Conservation (phyloP, 2,888 invertebrate species). For the Chesias legatella region DNA sequence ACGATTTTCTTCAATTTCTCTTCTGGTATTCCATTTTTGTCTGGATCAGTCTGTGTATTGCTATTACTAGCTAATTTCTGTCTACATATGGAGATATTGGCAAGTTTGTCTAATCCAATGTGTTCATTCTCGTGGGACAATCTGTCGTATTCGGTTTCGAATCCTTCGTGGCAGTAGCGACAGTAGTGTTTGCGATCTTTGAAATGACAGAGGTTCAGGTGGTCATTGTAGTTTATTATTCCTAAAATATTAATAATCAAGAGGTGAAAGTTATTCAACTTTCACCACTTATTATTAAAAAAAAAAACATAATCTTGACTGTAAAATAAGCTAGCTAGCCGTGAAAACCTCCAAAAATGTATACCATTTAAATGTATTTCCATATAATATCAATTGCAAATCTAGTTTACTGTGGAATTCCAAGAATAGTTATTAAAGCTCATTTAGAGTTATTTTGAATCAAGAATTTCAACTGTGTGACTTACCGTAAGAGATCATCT, state of each 20-base stretch:
- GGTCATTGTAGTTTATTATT: slow-evolving; percentile 73
- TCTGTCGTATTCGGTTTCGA: slow-evolving; percentile 51
- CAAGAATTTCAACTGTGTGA: too few relatives aligned
- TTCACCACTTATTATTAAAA: too few relatives aligned
- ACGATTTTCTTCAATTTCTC: slow-evolving; percentile 69
- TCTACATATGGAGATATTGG: slow-evolving; percentile 26
- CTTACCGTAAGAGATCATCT: slow-evolving; percentile 60
- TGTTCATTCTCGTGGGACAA: slow-evolving; percentile 62
- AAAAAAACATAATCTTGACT: slow-evolving; percentile 1
- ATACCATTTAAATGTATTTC: too few relatives aligned
- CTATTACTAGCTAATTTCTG: slow-evolving; percentile 44
- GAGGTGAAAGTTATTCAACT: neutral
- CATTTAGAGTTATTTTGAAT: too few relatives aligned
- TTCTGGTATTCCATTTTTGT: slow-evolving; percentile 43
- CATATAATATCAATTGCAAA: too few relatives aligned
- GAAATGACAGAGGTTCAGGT: slow-evolving; percentile 65
- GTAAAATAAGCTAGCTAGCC: too few relatives aligned
- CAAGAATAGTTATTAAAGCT: too few relatives aligned
- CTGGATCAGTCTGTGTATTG: slow-evolving; percentile 59
- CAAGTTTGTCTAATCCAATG: slow-evolving; percentile 53
- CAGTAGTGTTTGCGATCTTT: slow-evolving; percentile 52
- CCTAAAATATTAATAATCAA: slow-evolving; percentile 41
- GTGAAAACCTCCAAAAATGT: too few relatives aligned
- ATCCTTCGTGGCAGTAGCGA: slow-evolving; percentile 70
- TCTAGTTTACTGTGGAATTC: too few relatives aligned